These are phyloP conservation scores for Botrylloides violaceus DNA, from an alignment of 23 tunicate genomes.

Conservation along the genomic window DNA sequence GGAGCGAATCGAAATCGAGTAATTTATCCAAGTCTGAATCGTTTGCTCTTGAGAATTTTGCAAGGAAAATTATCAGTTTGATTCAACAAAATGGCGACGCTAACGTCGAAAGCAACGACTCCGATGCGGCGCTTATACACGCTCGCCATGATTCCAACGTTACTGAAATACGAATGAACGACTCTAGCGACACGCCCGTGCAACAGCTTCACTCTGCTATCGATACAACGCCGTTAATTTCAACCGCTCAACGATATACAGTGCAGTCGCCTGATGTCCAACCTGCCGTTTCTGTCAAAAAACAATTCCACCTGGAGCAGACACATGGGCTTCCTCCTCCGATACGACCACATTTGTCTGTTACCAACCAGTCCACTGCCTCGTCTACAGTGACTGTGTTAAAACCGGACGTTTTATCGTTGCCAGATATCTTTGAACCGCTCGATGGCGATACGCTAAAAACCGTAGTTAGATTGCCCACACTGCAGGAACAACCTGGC, in stretches of 20 bases:
- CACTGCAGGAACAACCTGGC: not conserved
- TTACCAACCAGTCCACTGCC: not conserved
- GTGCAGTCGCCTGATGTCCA: too few relatives aligned
- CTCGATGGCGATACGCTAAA: not conserved
- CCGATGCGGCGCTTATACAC: not conserved
- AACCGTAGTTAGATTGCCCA: constrained; percentile 15
- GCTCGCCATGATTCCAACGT: too few relatives aligned
- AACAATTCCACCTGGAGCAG: not conserved
- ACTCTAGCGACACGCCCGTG: not conserved
- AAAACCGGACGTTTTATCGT: not conserved
- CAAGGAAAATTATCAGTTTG: not conserved
- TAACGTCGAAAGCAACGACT: not conserved
- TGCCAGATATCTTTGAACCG: not conserved
- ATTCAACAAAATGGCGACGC: not conserved
- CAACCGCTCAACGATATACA: too few relatives aligned
- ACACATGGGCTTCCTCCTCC: not conserved
- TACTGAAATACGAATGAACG: too few relatives aligned
- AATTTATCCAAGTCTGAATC: not conserved
- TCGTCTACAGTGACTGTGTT: not conserved
- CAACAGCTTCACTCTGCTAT: not conserved
- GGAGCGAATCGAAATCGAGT: not conserved
- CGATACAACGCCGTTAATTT: not conserved
- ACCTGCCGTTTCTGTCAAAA: not conserved
- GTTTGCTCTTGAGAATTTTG: not conserved
- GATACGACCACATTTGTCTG: not conserved